Base-by-base conservation (phyloP, 2,113 vertebrate species). In the Rynchops niger region DNA sequence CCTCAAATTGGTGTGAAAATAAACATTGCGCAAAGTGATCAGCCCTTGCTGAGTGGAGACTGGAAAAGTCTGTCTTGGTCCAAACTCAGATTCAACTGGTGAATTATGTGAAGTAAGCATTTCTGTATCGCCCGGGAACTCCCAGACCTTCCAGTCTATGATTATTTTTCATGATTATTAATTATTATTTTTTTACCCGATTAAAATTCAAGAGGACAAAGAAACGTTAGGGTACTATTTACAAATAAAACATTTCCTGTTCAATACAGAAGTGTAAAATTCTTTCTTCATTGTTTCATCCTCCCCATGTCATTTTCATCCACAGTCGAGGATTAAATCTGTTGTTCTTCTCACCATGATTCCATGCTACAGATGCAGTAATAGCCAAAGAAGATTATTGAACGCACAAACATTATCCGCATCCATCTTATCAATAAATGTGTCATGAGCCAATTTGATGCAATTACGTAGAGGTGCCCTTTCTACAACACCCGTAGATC, bases 351-450 rank as follows among this genome's bases (percentile, higher is more conserved):
- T 65, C 32, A 55, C 36, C 20, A 12, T 11, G 29, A 47, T 67
- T 83, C 53, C 27, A 6, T 79, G 79, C 71, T 76, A 15, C 32
- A 70, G 80, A 36, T 40, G 27, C 86, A 90, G 27, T 85, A 90
- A 85, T 65, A 85, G 47, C 79, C 63, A 70, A 42, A 86, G 49
- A 69, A 74, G 61, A 82, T 90, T 94, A 95, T 58, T 66, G 93
- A 94, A 84, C 0, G 2, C 79, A 85, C 61, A 79, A 74, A 82
- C 74, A 71, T 95, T 95, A 96, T 95, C 91, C 80, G 67, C 82
- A 92, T 94, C 82, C 69, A 90, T 93, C 91, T 96, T 85, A 92
- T 94, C 96, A 95, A 94, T 95, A 96, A 96, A 80, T 65, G 88
- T 92, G 93, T 90, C 86, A 92, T 79, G 71, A 83, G 82, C 50